Percentiles rank a stretch among this genome's conserved stretches.
Conservation (phyloP, 2,113 vertebrate species). For the Mustela nigripes region DNA sequence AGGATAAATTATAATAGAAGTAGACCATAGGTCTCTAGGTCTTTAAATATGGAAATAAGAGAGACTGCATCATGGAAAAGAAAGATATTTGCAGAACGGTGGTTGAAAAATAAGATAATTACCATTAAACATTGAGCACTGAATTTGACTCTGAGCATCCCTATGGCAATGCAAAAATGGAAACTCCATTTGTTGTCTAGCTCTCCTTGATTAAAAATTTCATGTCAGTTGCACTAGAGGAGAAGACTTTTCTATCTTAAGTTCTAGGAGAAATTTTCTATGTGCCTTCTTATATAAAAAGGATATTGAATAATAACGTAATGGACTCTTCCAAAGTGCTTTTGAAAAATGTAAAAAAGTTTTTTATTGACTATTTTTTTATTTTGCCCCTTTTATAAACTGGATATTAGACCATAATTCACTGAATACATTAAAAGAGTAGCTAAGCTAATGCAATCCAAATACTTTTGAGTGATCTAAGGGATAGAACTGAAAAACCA, state of each 20-base stretch:
- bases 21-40: not conserved
- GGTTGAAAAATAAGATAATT: conserved; percentile 30
- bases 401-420: not conserved
- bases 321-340: not conserved
- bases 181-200: not conserved
- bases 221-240: not conserved
- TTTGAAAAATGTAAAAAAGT: not conserved
- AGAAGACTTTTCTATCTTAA: not conserved
- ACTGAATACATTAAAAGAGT: not conserved
- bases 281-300: not conserved
- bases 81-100: conserved; percentile 38
- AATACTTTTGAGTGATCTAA: not conserved
- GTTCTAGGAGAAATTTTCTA: not conserved
- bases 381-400: not conserved
- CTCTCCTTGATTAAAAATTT: conserved; percentile 16
- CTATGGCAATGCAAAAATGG: not conserved
- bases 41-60: conserved; percentile 35
- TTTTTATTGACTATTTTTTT: conserved; percentile 13
- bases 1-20: not conserved
- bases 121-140: not conserved
- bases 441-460: not conserved
- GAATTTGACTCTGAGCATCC: not conserved
- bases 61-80: not conserved
- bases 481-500: not conserved
- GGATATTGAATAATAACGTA: not conserved